These are phyloP conservation scores for Pantherophis vulpinus DNA, from an alignment of 2,797 vertebrate species.

Conservation along the genomic window DNA sequence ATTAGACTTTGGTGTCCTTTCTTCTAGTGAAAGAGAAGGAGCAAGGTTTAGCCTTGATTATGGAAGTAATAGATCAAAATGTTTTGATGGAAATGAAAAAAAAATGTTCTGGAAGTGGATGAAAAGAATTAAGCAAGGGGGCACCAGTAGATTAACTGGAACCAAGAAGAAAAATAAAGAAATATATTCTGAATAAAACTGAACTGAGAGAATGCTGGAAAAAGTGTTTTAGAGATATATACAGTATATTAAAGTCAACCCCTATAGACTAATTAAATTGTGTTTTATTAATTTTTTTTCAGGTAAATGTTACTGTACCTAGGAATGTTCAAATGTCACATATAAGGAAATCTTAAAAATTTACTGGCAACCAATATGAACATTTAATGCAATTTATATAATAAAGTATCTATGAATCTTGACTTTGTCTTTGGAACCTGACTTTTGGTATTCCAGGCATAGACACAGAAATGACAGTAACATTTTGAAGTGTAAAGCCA, in stretches of 20 bases:
- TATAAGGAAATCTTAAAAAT: not conserved
- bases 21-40: not conserved
- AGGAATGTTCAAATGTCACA: not conserved
- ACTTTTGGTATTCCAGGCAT: not conserved
- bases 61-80: not conserved
- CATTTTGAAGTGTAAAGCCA: not conserved
- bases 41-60: not conserved
- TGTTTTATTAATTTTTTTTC: not conserved
- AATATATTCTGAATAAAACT: not conserved
- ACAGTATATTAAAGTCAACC: not conserved
- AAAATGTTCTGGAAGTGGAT: not conserved
- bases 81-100: not conserved
- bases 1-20: not conserved
- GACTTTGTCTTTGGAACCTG: not conserved
- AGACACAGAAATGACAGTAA: not conserved
- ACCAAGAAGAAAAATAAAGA: not conserved
- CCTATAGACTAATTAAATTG: not conserved
- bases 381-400: not conserved
- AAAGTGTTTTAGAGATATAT: not conserved
- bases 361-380: not conserved
- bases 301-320: not conserved
- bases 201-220: not conserved
- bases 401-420: not conserved
- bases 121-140: not conserved
- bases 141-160: not conserved